Percentiles rank a stretch among this genome's conserved stretches.
Evolutionary conservation across 2,113 vertebrate genomes (phyloP).

Genomic region (Odocoileus virginianus): DNA sequence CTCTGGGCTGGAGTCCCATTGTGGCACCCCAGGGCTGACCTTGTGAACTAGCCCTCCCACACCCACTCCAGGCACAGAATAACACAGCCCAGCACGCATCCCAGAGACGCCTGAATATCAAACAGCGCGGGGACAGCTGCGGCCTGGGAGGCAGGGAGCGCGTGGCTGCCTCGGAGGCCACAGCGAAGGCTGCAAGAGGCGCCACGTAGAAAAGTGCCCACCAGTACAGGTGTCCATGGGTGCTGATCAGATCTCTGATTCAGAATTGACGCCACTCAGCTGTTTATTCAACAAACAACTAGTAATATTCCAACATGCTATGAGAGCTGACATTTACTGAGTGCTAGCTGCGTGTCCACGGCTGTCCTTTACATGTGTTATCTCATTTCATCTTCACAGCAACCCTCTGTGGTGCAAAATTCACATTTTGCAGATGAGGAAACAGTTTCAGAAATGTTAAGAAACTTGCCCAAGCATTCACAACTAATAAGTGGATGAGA

Average conservation of each 20-base stretch:
- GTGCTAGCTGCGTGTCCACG: neutral
- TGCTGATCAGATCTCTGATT: neutral
- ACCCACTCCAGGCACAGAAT: neutral
- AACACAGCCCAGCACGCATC: no score
- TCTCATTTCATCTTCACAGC: neutral
- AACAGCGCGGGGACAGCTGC: neutral
- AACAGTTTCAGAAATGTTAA: neutral
- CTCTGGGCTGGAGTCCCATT: neutral
- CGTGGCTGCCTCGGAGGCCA: neutral
- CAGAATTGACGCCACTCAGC: neutral
- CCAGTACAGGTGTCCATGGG: neutral
- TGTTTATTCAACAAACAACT: neutral
- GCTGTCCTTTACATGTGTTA: neutral
- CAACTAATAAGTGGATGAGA: neutral
- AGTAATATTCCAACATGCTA: neutral
- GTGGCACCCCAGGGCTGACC: neutral
- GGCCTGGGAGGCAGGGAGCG: neutral
- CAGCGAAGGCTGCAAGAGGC: neutral
- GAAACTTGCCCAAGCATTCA: neutral
- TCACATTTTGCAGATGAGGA: neutral
- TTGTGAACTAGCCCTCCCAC: neutral
- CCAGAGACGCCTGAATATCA: neutral
- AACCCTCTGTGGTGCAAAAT: neutral
- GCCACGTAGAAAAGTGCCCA: rapidly evolving
- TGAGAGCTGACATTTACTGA: neutral